Evolutionary conservation across 2,113 vertebrate species (phyloP).

Genomic region (Naja naja): DNA sequence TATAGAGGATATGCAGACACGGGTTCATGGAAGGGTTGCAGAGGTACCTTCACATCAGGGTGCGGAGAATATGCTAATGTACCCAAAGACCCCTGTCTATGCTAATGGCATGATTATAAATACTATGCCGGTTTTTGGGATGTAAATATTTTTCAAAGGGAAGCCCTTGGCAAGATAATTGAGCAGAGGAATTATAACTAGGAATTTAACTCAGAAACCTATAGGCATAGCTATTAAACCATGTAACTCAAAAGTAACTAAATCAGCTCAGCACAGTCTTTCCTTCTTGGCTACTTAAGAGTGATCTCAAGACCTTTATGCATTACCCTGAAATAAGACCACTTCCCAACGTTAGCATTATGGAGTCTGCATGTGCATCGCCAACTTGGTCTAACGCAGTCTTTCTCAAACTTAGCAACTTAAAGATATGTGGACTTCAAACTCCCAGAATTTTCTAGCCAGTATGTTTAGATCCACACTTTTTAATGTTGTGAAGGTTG

Average conservation of each 20-base stretch:
- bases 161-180: background rate
- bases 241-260: background rate
- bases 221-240: background rate
- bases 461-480: background rate
- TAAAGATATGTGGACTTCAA: background rate
- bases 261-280: background rate
- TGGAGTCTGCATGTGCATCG: background rate
- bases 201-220: background rate
- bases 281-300: background rate
- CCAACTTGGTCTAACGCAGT: background rate
- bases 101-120: background rate
- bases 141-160: background rate
- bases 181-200: background rate
- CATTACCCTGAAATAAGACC: background rate
- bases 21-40: background rate
- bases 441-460: background rate
- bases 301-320: background rate
- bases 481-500: background rate
- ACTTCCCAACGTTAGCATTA: background rate
- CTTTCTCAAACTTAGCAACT: background rate
- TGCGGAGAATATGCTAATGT: background rate
- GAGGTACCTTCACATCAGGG: background rate
- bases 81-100: background rate
- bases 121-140: background rate
- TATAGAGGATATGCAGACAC: background rate